Percentiles rank a stretch among this genome's conserved stretches.
Conservation (phyloP, 2,888 invertebrate genomes). For the Xylota sylvarum region DNA sequence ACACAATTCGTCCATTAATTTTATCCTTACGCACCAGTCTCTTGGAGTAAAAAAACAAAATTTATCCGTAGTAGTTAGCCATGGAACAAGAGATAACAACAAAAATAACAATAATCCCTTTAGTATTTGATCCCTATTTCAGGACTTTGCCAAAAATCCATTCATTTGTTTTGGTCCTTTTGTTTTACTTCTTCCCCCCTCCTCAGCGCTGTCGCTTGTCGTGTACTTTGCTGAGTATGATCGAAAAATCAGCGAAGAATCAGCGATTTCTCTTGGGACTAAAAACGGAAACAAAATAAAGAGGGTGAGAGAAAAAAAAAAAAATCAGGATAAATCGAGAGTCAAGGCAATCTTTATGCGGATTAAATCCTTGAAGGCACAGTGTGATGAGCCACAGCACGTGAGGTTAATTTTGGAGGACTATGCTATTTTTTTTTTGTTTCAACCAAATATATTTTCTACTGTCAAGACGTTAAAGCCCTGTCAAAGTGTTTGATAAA, state of each 20-base stretch:
- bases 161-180: slow-evolving; percentile 42
- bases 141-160: slow-evolving; percentile 44
- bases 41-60: slow-evolving; percentile 8
- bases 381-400: slow-evolving; percentile 1
- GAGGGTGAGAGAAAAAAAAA: neutral
- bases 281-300: neutral
- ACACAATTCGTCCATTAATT: slow-evolving; percentile 60
- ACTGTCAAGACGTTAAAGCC: slow-evolving; percentile 11
- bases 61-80: slow-evolving; percentile 11
- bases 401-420: slow-evolving; percentile 13
- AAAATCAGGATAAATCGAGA: slow-evolving; percentile 22
- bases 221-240: slow-evolving; percentile 6
- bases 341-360: slow-evolving; percentile 27
- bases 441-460: slow-evolving; percentile 7
- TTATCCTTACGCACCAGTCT: slow-evolving; percentile 17
- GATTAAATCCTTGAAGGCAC: slow-evolving; percentile 30
- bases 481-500: slow-evolving; percentile 2
- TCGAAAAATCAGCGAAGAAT: slow-evolving; percentile 22
- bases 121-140: slow-evolving; percentile 49
- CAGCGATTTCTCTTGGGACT: slow-evolving; percentile 9
- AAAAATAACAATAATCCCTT: slow-evolving; percentile 54
- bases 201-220: neutral
- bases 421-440: neutral
- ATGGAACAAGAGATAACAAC: slow-evolving; percentile 41
- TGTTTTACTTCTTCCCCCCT: neutral